Evolutionary conservation across 2,888 invertebrate species (phyloP).

Genomic region (Scrobipalpa atriplicella): DNA sequence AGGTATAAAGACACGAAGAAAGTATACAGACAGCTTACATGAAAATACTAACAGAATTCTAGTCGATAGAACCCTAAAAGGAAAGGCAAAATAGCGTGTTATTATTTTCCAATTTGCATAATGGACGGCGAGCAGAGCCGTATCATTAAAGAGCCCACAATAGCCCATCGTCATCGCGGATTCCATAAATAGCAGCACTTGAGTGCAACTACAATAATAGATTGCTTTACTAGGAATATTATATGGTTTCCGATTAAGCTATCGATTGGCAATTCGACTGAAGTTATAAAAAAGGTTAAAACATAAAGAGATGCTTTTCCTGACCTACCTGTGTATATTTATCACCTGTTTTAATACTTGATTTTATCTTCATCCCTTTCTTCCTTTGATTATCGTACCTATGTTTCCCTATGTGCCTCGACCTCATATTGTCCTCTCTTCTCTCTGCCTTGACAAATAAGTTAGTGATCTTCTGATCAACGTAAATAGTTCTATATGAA

Average conservation of each 20-base stretch:
- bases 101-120: constrained; percentile 8
- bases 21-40: no score
- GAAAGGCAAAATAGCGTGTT: background rate
- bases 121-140: background rate
- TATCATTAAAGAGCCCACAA: constrained; percentile 11
- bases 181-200: constrained; percentile 6
- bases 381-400: no score
- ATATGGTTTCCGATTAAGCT: background rate
- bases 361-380: no score
- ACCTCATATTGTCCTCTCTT: no score
- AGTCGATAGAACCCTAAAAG: background rate
- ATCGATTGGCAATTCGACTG: background rate
- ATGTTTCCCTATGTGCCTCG: no score
- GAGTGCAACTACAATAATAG: background rate
- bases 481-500: no score
- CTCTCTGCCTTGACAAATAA: no score
- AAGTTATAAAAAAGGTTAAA: background rate
- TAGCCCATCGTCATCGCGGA: constrained; percentile 15
- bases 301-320: no score
- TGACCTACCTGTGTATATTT: no score
- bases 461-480: no score
- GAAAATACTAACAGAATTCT: background rate
- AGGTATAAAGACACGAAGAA: no score
- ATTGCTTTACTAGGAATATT: background rate
- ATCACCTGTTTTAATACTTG: no score